Conservation (phyloP, 2,888 invertebrate species). For the Temnothorax rugatulus region DNA sequence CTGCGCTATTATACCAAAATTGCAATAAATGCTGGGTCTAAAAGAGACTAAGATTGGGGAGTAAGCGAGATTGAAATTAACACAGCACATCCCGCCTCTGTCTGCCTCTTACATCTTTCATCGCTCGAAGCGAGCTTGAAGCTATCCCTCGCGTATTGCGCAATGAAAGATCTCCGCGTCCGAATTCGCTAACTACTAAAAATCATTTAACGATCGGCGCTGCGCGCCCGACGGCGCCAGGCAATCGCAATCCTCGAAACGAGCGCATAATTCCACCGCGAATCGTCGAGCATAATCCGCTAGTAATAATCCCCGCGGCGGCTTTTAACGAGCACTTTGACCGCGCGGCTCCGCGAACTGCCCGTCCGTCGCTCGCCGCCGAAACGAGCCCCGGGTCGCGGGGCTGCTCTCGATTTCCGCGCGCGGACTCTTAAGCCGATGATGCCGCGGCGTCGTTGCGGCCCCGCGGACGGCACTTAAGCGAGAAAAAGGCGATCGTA, state of each 20-base stretch:
- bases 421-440: constrained; percentile 40
- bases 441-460: constrained; percentile 44
- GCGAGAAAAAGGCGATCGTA: constrained; percentile 70
- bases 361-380: constrained; percentile 22
- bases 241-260: constrained; percentile 49
- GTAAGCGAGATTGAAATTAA: not conserved
- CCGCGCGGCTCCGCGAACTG: constrained; percentile 33
- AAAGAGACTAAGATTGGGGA: not conserved
- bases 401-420: constrained; percentile 64
- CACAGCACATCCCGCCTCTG: not conserved
- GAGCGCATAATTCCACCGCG: constrained; percentile 39
- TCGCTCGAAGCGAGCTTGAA: not conserved
- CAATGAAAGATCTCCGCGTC: constrained; percentile 12
- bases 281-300: constrained; percentile 48
- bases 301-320: constrained; percentile 40
- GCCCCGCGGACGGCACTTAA: constrained; percentile 63
- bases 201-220: constrained; percentile 35
- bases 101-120: not conserved
- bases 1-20: constrained; percentile 1
- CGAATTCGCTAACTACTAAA: constrained; percentile 33
- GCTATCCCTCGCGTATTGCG: not conserved
- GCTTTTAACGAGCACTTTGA: constrained; percentile 55
- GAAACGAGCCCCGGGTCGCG: constrained; percentile 55
- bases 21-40: not conserved
- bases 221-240: constrained; percentile 27